Conservation (phyloP, 2,113 vertebrate genomes). For the Trogon surrucura region DNA sequence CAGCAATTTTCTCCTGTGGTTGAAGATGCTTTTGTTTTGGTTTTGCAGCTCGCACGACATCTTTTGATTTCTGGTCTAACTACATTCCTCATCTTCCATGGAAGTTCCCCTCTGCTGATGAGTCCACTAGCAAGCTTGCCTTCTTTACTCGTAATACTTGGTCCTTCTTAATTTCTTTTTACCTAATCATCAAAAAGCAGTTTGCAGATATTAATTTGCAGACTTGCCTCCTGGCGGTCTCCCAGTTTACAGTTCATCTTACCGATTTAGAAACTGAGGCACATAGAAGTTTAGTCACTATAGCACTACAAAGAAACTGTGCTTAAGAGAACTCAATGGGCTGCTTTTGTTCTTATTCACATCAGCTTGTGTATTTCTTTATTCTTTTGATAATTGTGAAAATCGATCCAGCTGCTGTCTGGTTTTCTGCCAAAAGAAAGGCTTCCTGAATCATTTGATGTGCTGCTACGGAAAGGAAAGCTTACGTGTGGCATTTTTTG, state of each 20-base stretch:
- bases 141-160: not conserved
- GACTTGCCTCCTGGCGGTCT: not conserved
- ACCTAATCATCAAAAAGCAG: not conserved
- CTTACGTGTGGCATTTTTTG: not conserved
- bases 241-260: not conserved
- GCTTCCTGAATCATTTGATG: not conserved
- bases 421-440: not conserved
- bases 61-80: not conserved
- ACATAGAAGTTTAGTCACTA: not conserved
- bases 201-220: not conserved
- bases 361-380: not conserved
- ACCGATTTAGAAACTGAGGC: not conserved
- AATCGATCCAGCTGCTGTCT: not conserved
- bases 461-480: not conserved
- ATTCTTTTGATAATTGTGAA: not conserved
- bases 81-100: not conserved
- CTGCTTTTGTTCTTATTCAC: not conserved
- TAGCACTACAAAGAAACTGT: not conserved
- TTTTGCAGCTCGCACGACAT: not conserved
- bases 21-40: not conserved
- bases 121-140: not conserved
- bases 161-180: not conserved
- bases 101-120: not conserved
- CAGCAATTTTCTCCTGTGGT: not conserved
- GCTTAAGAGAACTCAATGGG: not conserved